These are phyloP conservation scores for Parapristionchus giblindavisi DNA, from an alignment of 2,888 invertebrate genomes.

Conservation along the genomic window DNA sequence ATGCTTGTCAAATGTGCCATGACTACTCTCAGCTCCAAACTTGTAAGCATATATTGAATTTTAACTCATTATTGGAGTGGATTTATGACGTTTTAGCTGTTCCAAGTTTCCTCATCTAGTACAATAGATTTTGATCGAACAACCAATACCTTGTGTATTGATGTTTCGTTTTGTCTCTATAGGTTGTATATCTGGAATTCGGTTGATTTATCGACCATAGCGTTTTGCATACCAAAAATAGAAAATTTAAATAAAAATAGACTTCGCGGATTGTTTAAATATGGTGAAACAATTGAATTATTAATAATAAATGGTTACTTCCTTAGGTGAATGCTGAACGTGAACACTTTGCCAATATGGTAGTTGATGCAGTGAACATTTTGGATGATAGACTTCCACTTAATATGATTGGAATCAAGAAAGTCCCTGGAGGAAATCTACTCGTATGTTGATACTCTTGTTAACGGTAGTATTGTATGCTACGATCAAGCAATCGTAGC, in stretches of 20 bases:
- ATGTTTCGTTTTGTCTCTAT: too few relatives aligned
- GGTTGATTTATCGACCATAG: too few relatives aligned
- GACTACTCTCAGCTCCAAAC: slow-evolving; percentile 94
- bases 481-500: not conserved
- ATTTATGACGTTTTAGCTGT: not conserved
- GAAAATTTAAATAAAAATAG: too few relatives aligned
- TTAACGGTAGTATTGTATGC: not conserved
- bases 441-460: slow-evolving; percentile 43
- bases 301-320: not conserved
- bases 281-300: not conserved
- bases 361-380: slow-evolving; percentile 92
- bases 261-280: too few relatives aligned
- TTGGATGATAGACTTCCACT: slow-evolving; percentile 87
- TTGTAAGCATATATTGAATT: slow-evolving; percentile 76
- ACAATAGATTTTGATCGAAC: not conserved
- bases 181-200: too few relatives aligned
- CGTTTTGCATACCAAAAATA: too few relatives aligned
- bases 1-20: slow-evolving; percentile 83
- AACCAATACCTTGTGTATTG: too few relatives aligned
- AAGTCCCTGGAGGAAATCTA: slow-evolving; percentile 76
- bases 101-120: not conserved
- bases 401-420: slow-evolving; percentile 99
- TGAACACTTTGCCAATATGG: slow-evolving; percentile 93
- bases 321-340: slow-evolving; percentile 82
- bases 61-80: not conserved